These are phyloP conservation scores for Mesitornis unicolor DNA, from an alignment of 2,113 vertebrate genomes.

Conservation along the genomic window DNA sequence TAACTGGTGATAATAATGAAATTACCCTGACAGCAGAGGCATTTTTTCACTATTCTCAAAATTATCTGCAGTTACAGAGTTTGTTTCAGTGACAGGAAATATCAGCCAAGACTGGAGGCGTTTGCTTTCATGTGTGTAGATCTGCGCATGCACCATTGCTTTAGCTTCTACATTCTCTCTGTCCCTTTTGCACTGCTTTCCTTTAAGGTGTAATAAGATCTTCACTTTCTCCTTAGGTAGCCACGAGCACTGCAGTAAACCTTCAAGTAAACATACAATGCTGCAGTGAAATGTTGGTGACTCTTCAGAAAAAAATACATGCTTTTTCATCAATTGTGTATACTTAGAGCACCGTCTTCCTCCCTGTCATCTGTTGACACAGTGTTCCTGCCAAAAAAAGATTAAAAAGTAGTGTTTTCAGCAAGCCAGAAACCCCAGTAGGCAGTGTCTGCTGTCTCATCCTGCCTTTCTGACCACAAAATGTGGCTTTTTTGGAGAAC, in stretches of 20 bases:
- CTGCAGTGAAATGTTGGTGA: not conserved
- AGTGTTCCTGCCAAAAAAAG: not conserved
- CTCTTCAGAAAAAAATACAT: not conserved
- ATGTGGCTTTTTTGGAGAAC: not conserved
- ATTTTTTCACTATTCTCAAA: not conserved
- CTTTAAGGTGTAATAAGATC: not conserved
- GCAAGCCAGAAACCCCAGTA: constrained; percentile 1
- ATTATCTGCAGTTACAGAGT: not conserved
- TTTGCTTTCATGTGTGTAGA: not conserved
- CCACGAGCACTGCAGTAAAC: not conserved
- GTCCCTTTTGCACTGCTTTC: not conserved
- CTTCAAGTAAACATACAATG: not conserved
- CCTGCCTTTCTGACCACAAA: constrained; percentile 21
- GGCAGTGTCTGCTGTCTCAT: not conserved
- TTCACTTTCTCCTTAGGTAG: not conserved
- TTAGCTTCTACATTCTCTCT: not conserved
- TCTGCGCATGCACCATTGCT: not conserved
- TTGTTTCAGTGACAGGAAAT: not conserved
- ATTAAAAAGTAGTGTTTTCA: not conserved
- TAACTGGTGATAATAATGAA: not conserved
- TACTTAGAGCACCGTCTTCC: not conserved
- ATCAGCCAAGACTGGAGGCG: not conserved
- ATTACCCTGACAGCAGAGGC: not conserved
- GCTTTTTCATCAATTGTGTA: not conserved
- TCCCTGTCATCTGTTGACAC: constrained; percentile 16